phyloP scores from a whole-genome alignment of 2,888 invertebrate species.

The Aporophyla nigra region DNA sequence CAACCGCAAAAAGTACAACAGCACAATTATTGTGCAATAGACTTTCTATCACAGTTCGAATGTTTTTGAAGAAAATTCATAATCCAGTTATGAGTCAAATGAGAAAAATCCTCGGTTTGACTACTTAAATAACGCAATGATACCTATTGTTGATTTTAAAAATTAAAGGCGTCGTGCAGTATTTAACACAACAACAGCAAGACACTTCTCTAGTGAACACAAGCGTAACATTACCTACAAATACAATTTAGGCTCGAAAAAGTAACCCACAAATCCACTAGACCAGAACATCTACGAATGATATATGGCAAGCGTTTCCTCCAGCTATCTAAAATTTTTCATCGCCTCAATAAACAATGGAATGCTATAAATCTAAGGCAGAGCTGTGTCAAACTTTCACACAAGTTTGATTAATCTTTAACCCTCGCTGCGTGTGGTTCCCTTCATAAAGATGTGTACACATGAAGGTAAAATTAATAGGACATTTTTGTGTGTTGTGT shows the following conservation, averaged over 20 bases:
- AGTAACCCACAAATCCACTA: slow-evolving; percentile 40
- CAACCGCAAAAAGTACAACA: not conserved
- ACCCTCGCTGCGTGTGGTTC: slow-evolving; percentile 50
- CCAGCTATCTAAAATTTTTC: slow-evolving; percentile 41
- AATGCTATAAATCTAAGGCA: slow-evolving; percentile 63
- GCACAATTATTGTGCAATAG: not conserved
- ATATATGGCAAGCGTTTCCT: slow-evolving; percentile 41
- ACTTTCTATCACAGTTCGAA: not conserved
- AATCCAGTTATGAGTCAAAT: not conserved
- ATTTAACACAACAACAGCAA: not conserved
- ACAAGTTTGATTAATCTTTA: slow-evolving; percentile 69
- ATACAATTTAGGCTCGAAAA: slow-evolving; percentile 29
- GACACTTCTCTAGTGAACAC: not conserved
- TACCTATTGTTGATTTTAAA: too few relatives aligned
- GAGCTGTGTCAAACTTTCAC: slow-evolving; percentile 60
- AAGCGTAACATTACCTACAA: slow-evolving; percentile 17
- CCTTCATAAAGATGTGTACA: slow-evolving; percentile 43
- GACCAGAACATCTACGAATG: slow-evolving; percentile 45
- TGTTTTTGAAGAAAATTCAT: not conserved
- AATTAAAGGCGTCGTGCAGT: not conserved
- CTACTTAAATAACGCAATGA: not conserved
- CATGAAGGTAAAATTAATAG: slow-evolving; percentile 11
- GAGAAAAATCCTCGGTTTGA: not conserved
- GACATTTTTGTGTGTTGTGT: not conserved
- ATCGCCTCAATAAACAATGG: slow-evolving; percentile 62